Conservation (phyloP, 64 coral and sea anemone species). For the Acropora tenuis region DNA sequence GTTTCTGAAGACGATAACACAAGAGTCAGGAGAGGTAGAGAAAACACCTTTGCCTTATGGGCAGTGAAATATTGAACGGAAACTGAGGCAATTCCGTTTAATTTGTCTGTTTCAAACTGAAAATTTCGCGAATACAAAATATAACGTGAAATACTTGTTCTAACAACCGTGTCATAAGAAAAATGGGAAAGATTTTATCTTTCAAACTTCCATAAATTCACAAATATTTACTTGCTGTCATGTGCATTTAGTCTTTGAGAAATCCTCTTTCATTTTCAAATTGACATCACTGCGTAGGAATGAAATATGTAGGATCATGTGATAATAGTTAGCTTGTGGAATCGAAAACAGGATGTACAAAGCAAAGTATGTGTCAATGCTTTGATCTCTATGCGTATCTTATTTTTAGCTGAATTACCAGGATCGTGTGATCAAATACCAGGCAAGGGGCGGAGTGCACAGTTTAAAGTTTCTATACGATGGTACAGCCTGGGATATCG, state of each 20-base stretch:
- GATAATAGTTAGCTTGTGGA: too few relatives aligned
- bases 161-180: too few relatives aligned
- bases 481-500: not conserved
- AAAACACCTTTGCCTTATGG: not conserved
- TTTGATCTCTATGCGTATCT: not conserved
- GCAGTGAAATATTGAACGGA: not conserved
- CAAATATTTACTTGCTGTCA: too few relatives aligned
- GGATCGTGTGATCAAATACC: slow-evolving; percentile 8
- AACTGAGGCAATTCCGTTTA: not conserved
- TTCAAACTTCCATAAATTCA: too few relatives aligned
- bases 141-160: too few relatives aligned
- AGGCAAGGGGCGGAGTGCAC: not conserved
- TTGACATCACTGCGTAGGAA: not conserved
- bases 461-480: slow-evolving; percentile 5
- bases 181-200: too few relatives aligned
- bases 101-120: too few relatives aligned
- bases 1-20: not conserved
- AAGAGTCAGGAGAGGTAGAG: slow-evolving; percentile 10
- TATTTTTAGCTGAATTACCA: not conserved
- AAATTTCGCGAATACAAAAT: too few relatives aligned
- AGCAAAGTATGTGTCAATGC: too few relatives aligned
- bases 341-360: too few relatives aligned
- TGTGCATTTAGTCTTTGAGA: not conserved
- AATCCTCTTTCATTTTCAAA: not conserved
- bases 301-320: not conserved